Percentiles rank a stretch among this genome's conserved stretches.
Evolutionary conservation across 1,140 invertebrate species (phyloP).

Genomic region (Diachasmimorpha longicaudata): DNA sequence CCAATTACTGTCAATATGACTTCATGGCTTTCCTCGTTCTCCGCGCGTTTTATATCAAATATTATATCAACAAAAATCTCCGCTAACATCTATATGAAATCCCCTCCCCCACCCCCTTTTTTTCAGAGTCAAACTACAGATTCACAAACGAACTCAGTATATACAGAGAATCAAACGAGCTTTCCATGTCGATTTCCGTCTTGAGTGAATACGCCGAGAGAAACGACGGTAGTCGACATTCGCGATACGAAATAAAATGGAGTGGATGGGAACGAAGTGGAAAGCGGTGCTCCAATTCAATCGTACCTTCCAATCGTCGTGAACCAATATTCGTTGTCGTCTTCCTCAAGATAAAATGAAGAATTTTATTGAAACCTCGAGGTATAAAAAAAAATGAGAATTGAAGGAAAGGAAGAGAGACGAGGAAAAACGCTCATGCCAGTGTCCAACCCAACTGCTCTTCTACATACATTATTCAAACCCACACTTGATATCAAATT

Average conservation of each 20-base stretch:
- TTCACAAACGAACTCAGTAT: background rate
- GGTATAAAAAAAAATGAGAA: background rate
- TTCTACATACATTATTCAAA: background rate
- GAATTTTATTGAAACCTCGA: conserved; percentile 29
- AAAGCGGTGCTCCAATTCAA: conserved; percentile 31
- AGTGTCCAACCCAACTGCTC: background rate
- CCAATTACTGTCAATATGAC: background rate
- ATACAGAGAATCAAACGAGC: conserved; percentile 9
- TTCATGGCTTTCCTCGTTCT: background rate
- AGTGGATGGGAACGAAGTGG: conserved; percentile 29
- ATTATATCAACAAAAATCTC: background rate
- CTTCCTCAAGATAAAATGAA: conserved; percentile 28
- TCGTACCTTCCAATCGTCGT: conserved; percentile 27
- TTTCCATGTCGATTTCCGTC: conserved; percentile 27
- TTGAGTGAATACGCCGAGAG: conserved; percentile 24
- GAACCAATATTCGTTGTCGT: conserved; percentile 31
- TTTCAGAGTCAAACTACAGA: background rate
- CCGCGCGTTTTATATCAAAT: background rate
- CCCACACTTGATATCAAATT: background rate
- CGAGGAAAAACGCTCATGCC: background rate
- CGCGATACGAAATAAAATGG: conserved; percentile 29
- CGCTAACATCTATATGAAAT: background rate
- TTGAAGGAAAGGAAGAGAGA: background rate
- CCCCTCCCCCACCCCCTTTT: no score
- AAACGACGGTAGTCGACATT: conserved; percentile 17